Evolutionary conservation across 2,888 invertebrate genomes (phyloP).

Genomic region (Drosophila crucigera): DNA sequence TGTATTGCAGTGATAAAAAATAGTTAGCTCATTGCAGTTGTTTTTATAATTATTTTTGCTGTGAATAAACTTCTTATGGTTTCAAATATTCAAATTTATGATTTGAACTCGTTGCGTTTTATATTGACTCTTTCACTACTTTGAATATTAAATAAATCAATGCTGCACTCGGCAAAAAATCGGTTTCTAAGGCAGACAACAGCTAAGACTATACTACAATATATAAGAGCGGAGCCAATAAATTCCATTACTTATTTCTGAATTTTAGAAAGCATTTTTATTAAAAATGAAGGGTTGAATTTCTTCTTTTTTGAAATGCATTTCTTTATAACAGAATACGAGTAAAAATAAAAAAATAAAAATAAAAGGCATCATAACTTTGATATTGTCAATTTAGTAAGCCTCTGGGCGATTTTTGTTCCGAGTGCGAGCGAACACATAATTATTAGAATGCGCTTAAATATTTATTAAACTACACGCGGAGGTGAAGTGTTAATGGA

Average conservation of each 20-base stretch:
- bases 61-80: not conserved
- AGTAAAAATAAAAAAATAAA: too few species aligned
- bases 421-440: not conserved
- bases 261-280: not conserved
- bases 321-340: too few species aligned
- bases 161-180: not conserved
- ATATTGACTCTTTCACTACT: not conserved
- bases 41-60: not conserved
- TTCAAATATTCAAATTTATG: not conserved
- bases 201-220: too few species aligned
- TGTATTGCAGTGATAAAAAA: slow-evolving; percentile 1
- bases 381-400: not conserved
- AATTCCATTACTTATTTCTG: too few species aligned
- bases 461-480: slow-evolving; percentile 20
- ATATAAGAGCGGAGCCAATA: too few species aligned
- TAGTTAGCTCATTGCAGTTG: not conserved
- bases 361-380: too few species aligned
- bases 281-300: too few species aligned
- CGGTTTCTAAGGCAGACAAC: too few species aligned
- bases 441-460: slow-evolving; percentile 16
- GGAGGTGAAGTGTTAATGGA: not conserved
- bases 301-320: too few species aligned
- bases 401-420: not conserved
- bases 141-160: not conserved
- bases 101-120: not conserved